phyloP scores from a whole-genome alignment of 2,797 vertebrate genomes.

The Semaprochilodus insignis region DNA sequence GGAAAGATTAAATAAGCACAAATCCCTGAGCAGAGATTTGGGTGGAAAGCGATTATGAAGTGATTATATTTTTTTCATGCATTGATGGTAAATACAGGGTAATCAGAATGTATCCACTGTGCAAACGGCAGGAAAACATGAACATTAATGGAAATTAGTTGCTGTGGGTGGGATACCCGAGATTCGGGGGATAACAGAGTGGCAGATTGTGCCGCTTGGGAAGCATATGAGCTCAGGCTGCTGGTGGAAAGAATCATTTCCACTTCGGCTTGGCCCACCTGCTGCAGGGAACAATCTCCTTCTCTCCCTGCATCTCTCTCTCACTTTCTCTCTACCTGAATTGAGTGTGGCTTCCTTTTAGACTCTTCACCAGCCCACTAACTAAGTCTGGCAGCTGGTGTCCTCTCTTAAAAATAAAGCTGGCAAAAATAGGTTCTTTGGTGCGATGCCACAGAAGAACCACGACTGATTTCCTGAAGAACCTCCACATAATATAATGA shows the following conservation, averaged over 20 bases:
- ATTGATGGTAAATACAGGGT: neutral
- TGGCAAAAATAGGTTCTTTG: neutral
- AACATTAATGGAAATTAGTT: slow-evolving; percentile 7
- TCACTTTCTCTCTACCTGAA: slow-evolving; percentile 15
- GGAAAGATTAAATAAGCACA: slow-evolving; percentile 24
- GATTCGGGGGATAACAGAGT: slow-evolving; percentile 20
- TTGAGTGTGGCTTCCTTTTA: too few relatives aligned
- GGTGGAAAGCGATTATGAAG: slow-evolving; percentile 8
- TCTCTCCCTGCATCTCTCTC: neutral
- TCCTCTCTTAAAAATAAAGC: too few relatives aligned
- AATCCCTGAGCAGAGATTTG: slow-evolving; percentile 20
- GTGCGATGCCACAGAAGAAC: neutral
- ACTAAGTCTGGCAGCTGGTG: neutral
- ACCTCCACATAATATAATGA: too few relatives aligned
- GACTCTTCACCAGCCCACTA: neutral
- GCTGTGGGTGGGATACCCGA: neutral
- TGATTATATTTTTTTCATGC: slow-evolving; percentile 2
- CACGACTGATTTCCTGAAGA: too few relatives aligned
- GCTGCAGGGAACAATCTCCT: slow-evolving; percentile 27
- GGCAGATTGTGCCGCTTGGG: slow-evolving; percentile 21
- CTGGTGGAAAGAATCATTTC: slow-evolving; percentile 35
- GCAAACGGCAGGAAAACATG: neutral
- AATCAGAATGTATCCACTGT: neutral
- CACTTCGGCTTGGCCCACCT: slow-evolving; percentile 44
- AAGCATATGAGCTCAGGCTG: slow-evolving; percentile 40